Evolutionary conservation across 1,140 invertebrate genomes (phyloP).

Genomic region (Rhyacophila brunnea): DNA sequence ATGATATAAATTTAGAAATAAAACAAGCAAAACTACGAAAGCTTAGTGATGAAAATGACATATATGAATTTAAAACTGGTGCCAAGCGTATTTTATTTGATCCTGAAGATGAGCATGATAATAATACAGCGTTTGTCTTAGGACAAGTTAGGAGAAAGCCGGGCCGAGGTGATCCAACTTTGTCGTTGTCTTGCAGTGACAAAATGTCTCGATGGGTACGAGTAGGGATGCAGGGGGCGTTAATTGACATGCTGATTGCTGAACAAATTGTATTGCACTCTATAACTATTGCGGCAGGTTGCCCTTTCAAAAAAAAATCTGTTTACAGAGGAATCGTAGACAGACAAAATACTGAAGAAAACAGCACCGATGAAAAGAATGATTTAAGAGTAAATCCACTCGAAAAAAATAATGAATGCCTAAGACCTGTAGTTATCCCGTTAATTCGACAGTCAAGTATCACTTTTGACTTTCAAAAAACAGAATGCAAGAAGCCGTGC

Average conservation of each 20-base stretch:
- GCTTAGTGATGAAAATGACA: slow-evolving; percentile 37
- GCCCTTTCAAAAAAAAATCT: slow-evolving; percentile 62
- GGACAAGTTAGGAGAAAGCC: slow-evolving; percentile 86
- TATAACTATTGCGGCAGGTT: slow-evolving; percentile 69
- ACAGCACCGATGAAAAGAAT: slow-evolving; percentile 42
- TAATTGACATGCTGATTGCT: slow-evolving; percentile 68
- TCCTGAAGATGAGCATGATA: slow-evolving; percentile 38
- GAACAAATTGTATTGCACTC: slow-evolving; percentile 69
- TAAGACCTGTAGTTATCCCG: slow-evolving; percentile 29
- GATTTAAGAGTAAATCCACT: slow-evolving; percentile 35
- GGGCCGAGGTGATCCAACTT: slow-evolving; percentile 84
- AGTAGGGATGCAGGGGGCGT: slow-evolving; percentile 77
- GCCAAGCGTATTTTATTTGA: slow-evolving; percentile 76
- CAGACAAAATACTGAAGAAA: slow-evolving; percentile 31
- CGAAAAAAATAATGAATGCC: slow-evolving; percentile 40
- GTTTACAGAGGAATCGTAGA: slow-evolving; percentile 65
- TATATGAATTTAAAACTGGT: slow-evolving; percentile 80
- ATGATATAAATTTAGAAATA: not conserved
- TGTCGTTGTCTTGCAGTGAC: slow-evolving; percentile 91
- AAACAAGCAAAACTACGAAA: slow-evolving; percentile 40
- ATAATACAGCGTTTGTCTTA: not conserved
- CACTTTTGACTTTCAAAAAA: slow-evolving; percentile 51
- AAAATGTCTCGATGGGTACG: slow-evolving; percentile 88
- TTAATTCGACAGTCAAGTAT: slow-evolving; percentile 41
- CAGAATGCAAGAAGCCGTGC: slow-evolving; percentile 50